Conservation (phyloP, 2,113 vertebrate genomes). For the Phaetusa simplex region DNA sequence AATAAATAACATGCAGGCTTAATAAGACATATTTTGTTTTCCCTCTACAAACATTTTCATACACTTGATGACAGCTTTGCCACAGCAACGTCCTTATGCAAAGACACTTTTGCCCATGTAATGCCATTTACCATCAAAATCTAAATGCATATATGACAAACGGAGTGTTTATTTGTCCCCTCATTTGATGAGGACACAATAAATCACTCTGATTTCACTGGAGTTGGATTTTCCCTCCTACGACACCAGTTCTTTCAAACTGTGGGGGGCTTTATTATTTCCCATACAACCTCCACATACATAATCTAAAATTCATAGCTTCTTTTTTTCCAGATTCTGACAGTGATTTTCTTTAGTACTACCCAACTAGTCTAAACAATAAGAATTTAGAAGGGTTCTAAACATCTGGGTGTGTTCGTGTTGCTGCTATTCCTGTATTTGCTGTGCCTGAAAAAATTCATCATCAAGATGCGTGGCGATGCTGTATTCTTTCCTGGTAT, state of each 20-base stretch:
- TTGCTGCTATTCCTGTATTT: background rate
- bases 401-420: background rate
- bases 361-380: background rate
- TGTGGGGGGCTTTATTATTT: background rate
- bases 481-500: background rate
- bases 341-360: background rate
- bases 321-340: background rate
- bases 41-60: background rate
- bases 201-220: background rate
- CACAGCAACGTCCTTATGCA: background rate
- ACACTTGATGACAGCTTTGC: background rate
- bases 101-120: background rate
- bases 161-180: background rate
- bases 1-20: background rate
- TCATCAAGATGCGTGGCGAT: fast-evolving
- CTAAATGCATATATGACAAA: background rate
- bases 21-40: background rate
- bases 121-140: background rate
- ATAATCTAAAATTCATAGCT: background rate
- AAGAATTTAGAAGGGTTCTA: background rate
- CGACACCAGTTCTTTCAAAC: background rate
- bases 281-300: background rate
- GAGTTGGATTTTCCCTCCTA: background rate
- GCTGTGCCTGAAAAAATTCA: background rate
- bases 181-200: background rate